Evolutionary conservation across 1,140 invertebrate genomes (phyloP).

Genomic region (Anoplophora glabripennis): DNA sequence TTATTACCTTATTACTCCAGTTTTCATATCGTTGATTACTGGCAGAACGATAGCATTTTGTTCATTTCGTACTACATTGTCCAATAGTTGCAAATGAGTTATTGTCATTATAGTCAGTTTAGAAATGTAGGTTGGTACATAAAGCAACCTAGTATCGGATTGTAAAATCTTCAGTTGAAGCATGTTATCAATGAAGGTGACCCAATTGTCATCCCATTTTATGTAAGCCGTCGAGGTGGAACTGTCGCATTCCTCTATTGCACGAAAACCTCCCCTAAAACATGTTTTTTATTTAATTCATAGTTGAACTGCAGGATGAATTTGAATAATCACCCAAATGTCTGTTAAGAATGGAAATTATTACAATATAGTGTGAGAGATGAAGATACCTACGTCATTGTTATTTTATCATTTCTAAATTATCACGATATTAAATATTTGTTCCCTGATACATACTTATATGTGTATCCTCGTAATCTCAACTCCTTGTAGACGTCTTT

Average conservation of each 20-base stretch:
- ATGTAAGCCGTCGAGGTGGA: constrained; percentile 55
- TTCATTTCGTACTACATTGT: neutral
- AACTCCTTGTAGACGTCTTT: constrained; percentile 85
- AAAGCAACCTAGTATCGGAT: constrained; percentile 68
- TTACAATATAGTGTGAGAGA: too few relatives aligned
- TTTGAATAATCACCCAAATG: too few relatives aligned
- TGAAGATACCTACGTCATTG: too few relatives aligned
- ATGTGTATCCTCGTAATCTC: constrained; percentile 85
- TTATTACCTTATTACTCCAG: constrained; percentile 23
- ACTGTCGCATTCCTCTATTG: constrained; percentile 38
- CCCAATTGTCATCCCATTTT: constrained; percentile 79
- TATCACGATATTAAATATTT: too few relatives aligned
- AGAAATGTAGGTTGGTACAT: constrained; percentile 81
- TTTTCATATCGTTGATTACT: constrained; percentile 10
- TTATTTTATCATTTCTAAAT: too few relatives aligned
- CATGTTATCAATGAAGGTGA: constrained; percentile 91
- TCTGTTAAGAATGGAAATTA: too few relatives aligned
- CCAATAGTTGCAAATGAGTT: constrained; percentile 57
- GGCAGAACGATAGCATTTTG: constrained; percentile 6
- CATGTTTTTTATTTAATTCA: too few relatives aligned
- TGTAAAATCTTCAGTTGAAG: constrained; percentile 81
- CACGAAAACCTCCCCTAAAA: constrained; percentile 64
- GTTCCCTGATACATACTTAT: constrained; percentile 61
- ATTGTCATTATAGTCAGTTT: constrained; percentile 75
- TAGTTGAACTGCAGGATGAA: too few relatives aligned